Conservation (phyloP, 2,113 vertebrate genomes). For the Hyperoodon ampullatus region DNA sequence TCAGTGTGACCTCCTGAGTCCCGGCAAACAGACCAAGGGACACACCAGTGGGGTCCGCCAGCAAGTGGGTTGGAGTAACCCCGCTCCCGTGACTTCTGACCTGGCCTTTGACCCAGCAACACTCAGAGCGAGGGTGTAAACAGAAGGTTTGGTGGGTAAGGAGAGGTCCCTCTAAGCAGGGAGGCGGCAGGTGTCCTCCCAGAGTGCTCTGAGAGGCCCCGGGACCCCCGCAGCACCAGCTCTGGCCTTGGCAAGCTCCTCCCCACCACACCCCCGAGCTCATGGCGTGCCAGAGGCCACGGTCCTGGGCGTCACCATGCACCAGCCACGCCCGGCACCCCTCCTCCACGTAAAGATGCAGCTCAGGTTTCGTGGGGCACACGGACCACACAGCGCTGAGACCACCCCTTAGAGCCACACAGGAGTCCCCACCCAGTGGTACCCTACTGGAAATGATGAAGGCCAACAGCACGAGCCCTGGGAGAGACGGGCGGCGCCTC, state of each 20-base stretch:
- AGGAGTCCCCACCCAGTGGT: not conserved
- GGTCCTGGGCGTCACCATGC: fast-evolving
- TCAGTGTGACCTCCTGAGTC: not conserved
- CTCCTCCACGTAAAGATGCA: not conserved
- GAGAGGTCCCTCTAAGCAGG: too few relatives aligned
- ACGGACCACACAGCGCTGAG: too few relatives aligned
- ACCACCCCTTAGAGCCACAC: not conserved
- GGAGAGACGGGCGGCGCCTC: fast-evolving
- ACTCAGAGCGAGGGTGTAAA: too few relatives aligned
- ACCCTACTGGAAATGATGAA: too few relatives aligned
- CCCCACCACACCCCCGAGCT: not conserved
- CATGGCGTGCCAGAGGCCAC: not conserved
- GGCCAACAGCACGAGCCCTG: not conserved
- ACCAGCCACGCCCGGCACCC: too few relatives aligned
- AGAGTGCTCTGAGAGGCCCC: too few relatives aligned
- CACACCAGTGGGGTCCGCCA: not conserved
- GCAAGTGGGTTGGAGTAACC: not conserved
- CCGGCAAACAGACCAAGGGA: not conserved
- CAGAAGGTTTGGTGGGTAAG: not conserved
- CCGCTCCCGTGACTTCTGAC: not conserved
- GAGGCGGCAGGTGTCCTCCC: too few relatives aligned
- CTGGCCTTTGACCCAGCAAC: not conserved
- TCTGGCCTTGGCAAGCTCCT: not conserved
- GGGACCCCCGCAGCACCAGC: not conserved
- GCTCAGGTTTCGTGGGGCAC: not conserved